phyloP scores from a whole-genome alignment of 2,797 vertebrate genomes.

The Enteromius argenteus region DNA sequence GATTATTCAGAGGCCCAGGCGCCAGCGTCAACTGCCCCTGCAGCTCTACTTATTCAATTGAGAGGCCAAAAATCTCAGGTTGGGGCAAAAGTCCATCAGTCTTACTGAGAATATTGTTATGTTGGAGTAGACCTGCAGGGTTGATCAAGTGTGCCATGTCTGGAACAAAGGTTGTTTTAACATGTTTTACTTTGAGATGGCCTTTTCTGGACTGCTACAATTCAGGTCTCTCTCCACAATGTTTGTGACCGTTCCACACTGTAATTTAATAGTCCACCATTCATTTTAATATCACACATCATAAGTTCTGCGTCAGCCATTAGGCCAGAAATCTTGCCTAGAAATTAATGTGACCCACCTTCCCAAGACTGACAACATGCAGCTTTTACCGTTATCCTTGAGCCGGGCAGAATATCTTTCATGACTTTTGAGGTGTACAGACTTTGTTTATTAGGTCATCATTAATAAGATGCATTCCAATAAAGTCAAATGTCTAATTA shows the following conservation, averaged over 20 bases:
- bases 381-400: slow-evolving; percentile 3
- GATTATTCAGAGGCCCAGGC: slow-evolving; percentile 59
- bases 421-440: neutral
- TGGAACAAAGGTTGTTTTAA: slow-evolving; percentile 18
- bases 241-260: neutral
- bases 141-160: slow-evolving; percentile 27
- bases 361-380: neutral
- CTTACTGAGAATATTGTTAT: slow-evolving; percentile 54
- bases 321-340: neutral
- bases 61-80: slow-evolving; percentile 52
- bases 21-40: slow-evolving; percentile 59
- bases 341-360: slow-evolving; percentile 18
- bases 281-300: neutral
- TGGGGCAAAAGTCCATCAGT: slow-evolving; percentile 54
- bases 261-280: neutral
- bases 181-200: slow-evolving; percentile 14
- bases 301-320: slow-evolving; percentile 5
- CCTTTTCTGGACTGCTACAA: neutral
- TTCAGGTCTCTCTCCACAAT: slow-evolving; percentile 1
- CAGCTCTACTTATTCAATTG: slow-evolving; percentile 54
- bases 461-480: slow-evolving; percentile 26
- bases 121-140: slow-evolving; percentile 24
- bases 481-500: slow-evolving; percentile 36
- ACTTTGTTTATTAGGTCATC: slow-evolving; percentile 33
- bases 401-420: neutral